Evolutionary conservation across 2,797 vertebrate genomes (phyloP).

Genomic region (Falco biarmicus): DNA sequence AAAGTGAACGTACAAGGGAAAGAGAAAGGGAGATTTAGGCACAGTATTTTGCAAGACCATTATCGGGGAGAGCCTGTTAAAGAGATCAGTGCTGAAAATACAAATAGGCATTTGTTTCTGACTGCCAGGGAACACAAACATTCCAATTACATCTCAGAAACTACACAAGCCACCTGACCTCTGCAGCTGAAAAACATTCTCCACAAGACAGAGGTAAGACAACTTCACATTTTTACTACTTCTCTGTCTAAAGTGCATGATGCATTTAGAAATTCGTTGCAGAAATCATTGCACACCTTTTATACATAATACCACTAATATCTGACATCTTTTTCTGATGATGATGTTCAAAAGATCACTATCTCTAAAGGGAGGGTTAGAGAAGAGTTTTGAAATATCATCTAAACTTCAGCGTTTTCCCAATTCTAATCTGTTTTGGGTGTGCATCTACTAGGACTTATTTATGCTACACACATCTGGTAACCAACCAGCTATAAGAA

Average conservation of each 20-base stretch:
- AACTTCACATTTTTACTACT: not conserved
- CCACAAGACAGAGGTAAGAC: slow-evolving; percentile 51
- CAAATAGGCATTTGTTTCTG: not conserved
- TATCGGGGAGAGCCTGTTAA: not conserved
- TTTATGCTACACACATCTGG: not conserved
- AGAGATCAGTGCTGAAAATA: not conserved
- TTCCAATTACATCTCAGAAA: not conserved
- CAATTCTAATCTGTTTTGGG: not conserved
- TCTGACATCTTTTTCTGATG: not conserved
- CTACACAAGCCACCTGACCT: not conserved
- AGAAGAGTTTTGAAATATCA: not conserved
- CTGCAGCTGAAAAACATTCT: not conserved
- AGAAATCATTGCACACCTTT: not conserved
- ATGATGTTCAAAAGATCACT: not conserved
- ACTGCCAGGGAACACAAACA: not conserved
- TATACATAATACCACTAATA: not conserved
- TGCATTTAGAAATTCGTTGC: not conserved
- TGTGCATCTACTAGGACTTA: not conserved
- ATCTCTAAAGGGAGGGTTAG: not conserved
- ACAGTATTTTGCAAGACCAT: not conserved
- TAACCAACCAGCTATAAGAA: not conserved
- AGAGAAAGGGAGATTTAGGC: not conserved
- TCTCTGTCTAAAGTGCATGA: not conserved
- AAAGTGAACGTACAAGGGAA: not conserved
- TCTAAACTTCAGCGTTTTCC: not conserved